Conservation (phyloP, 2,888 invertebrate genomes). For the Apodemia hepburni region DNA sequence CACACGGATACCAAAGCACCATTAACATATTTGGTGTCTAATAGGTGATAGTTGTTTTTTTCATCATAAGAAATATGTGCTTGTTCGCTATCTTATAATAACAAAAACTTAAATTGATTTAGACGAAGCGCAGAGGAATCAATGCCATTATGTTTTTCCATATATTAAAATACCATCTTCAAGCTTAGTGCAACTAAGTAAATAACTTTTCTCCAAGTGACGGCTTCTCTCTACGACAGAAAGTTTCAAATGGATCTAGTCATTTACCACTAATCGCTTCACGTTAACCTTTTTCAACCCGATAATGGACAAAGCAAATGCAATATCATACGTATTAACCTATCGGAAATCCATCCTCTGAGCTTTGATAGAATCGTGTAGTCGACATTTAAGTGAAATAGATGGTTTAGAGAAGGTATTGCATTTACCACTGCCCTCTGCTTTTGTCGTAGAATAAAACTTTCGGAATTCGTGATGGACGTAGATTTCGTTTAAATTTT, state of each 20-base stretch:
- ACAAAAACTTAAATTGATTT: too few relatives aligned
- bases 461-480: too few relatives aligned
- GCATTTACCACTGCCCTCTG: not conserved
- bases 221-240: slow-evolving; percentile 3
- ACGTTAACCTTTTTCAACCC: slow-evolving; percentile 14
- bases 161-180: not conserved
- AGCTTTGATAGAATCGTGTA: not conserved
- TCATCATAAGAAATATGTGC: too few relatives aligned
- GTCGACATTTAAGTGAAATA: not conserved
- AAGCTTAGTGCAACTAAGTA: not conserved
- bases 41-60: too few relatives aligned
- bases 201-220: slow-evolving; percentile 3
- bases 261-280: slow-evolving; percentile 6
- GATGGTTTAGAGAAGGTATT: not conserved
- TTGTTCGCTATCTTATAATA: too few relatives aligned
- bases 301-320: slow-evolving; percentile 15
- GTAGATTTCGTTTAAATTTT: too few relatives aligned
- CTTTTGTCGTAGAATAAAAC: not conserved
- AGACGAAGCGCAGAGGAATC: not conserved
- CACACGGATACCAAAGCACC: too few relatives aligned
- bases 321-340: slow-evolving; percentile 13
- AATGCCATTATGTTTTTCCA: not conserved
- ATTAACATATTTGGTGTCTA: too few relatives aligned
- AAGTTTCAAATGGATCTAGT: slow-evolving; percentile 8
- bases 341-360: slow-evolving; percentile 12